phyloP scores from a whole-genome alignment of 2,797 vertebrate genomes.

The Eospalax fontanierii region DNA sequence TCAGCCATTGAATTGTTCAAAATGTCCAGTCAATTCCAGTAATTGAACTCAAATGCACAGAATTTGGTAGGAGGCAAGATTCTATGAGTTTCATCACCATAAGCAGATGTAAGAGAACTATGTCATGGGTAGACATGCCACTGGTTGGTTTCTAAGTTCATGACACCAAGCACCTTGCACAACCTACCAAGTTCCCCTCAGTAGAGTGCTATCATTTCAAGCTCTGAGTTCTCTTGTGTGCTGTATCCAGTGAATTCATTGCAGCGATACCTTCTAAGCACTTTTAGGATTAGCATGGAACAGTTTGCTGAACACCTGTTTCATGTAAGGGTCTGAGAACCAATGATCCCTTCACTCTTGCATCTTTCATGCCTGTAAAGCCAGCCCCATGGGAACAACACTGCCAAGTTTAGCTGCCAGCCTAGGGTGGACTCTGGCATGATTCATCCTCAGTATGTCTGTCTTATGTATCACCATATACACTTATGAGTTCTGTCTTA shows the following conservation, averaged over 20 bases:
- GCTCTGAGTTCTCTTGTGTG: neutral
- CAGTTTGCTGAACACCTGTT: neutral
- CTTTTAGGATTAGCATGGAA: neutral
- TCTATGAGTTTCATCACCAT: neutral
- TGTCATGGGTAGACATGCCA: too few relatives aligned
- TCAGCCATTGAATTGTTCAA: neutral
- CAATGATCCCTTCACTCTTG: too few relatives aligned
- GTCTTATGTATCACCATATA: too few relatives aligned
- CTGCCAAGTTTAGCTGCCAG: too few relatives aligned
- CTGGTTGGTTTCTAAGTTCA: neutral
- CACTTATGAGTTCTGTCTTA: accelerated
- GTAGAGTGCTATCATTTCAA: accelerated
- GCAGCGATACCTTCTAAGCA: neutral
- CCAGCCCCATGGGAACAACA: too few relatives aligned
- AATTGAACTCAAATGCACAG: constrained; percentile 28
- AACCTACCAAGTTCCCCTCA: neutral
- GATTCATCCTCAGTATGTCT: too few relatives aligned
- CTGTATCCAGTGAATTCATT: neutral
- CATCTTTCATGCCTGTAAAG: too few relatives aligned
- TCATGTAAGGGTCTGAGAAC: neutral
- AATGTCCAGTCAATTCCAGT: neutral
- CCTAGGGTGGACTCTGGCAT: too few relatives aligned
- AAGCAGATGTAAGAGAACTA: neutral
- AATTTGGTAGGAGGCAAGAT: neutral
- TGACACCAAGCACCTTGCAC: neutral